These are phyloP conservation scores for Sialis fuliginosa DNA, from an alignment of 2,888 invertebrate species.

Conservation along the genomic window DNA sequence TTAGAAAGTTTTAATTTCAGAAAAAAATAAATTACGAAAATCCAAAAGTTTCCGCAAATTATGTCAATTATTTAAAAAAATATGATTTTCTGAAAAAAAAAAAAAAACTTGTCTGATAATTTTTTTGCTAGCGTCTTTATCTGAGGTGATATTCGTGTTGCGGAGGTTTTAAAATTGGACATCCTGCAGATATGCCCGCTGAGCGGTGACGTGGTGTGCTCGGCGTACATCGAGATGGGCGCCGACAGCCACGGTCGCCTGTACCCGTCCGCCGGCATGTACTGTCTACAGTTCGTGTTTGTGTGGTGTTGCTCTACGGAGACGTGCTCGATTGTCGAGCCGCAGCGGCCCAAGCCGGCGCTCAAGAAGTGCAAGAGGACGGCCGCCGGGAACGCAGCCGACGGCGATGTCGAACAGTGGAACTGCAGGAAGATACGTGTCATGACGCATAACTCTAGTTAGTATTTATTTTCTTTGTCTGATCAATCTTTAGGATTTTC, in stretches of 20 bases:
- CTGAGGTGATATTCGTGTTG: no score
- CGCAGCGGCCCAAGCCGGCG: slow-evolving; percentile 1
- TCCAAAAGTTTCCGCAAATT: no score
- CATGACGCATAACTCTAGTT: slow-evolving; percentile 7
- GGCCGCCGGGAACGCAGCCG: background rate
- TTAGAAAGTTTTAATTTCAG: no score
- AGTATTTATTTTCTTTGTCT: background rate
- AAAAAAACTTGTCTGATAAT: no score
- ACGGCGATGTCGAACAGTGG: slow-evolving; percentile 1
- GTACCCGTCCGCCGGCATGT: slow-evolving; percentile 15
- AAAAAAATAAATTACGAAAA: no score
- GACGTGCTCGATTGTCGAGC: background rate
- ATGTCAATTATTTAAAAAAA: no score
- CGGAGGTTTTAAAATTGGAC: slow-evolving; percentile 3
- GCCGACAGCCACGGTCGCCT: slow-evolving; percentile 17
- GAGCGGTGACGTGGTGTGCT: slow-evolving; percentile 24
- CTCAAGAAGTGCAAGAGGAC: background rate
- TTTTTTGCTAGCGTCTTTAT: no score
- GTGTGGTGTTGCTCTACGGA: slow-evolving; percentile 3
- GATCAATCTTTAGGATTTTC: background rate
- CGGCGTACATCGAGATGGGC: slow-evolving; percentile 25
- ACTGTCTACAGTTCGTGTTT: slow-evolving; percentile 11
- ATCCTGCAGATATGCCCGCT: slow-evolving; percentile 24
- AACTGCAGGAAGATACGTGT: slow-evolving; percentile 7
- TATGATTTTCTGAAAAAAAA: no score